phyloP scores from a whole-genome alignment of 2,888 invertebrate species.

The Coelogynopora nodosa region DNA sequence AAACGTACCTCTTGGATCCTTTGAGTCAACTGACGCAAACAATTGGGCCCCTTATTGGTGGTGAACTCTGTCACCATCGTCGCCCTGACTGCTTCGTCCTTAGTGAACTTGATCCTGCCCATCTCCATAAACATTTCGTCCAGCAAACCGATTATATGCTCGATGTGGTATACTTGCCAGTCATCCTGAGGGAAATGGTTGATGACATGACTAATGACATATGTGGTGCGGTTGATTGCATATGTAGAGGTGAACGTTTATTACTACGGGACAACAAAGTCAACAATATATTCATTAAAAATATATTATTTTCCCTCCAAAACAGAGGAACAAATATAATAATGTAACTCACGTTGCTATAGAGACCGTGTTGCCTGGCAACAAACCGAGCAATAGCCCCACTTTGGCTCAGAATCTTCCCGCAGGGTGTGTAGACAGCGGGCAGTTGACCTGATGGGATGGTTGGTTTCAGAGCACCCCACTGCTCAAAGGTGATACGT shows the following conservation, averaged over 20 bases:
- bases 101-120: background rate
- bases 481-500: background rate
- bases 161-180: background rate
- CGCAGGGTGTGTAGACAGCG: background rate
- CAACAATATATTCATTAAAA: background rate
- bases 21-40: background rate
- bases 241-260: too few relatives aligned
- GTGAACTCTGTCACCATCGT: background rate
- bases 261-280: too few relatives aligned
- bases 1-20: too few relatives aligned
- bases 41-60: background rate
- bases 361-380: background rate
- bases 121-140: background rate
- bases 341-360: background rate
- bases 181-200: background rate
- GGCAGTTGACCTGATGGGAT: background rate
- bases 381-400: background rate
- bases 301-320: background rate
- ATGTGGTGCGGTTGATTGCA: too few relatives aligned
- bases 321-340: background rate
- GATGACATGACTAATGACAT: too few relatives aligned
- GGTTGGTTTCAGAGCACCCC: background rate
- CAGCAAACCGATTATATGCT: background rate
- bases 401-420: background rate
- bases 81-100: background rate